Percentiles rank a stretch among this genome's conserved stretches.
Evolutionary conservation across 2,888 invertebrate species (phyloP).

Genomic region (Ophion obscuratus): DNA sequence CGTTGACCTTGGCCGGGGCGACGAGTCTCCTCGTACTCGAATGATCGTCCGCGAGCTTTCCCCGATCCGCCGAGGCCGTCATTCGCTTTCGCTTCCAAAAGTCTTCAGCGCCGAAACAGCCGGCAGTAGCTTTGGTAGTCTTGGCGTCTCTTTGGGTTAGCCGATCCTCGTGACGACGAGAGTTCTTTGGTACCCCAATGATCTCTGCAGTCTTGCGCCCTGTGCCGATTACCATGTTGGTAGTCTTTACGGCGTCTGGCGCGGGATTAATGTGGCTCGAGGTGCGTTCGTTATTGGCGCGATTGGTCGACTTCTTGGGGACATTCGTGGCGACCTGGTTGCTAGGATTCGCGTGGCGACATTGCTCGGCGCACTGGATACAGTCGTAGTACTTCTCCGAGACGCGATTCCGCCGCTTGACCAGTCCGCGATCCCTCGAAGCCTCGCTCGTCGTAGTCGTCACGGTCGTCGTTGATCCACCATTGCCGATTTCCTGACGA

Average conservation of each 20-base stretch:
- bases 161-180: background rate
- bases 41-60: background rate
- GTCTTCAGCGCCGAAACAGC: constrained; percentile 54
- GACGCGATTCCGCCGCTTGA: constrained; percentile 24
- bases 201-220: constrained; percentile 5
- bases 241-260: constrained; percentile 49
- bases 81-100: constrained; percentile 44
- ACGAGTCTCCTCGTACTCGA: background rate
- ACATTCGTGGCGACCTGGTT: constrained; percentile 72
- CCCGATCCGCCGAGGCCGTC: background rate
- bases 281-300: constrained; percentile 57
- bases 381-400: constrained; percentile 82
- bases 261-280: constrained; percentile 42
- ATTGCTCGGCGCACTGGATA: constrained; percentile 81
- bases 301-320: constrained; percentile 48
- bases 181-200: constrained; percentile 49
- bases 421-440: background rate
- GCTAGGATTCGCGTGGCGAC: constrained; percentile 76
- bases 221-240: constrained; percentile 61
- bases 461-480: constrained; percentile 64
- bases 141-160: constrained; percentile 21
- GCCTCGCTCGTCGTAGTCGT: constrained; percentile 41
- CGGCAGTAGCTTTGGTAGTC: background rate
- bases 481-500: constrained; percentile 73
- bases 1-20: background rate